Conservation (phyloP, 2,888 invertebrate genomes). For the Hemaris fuciformis region DNA sequence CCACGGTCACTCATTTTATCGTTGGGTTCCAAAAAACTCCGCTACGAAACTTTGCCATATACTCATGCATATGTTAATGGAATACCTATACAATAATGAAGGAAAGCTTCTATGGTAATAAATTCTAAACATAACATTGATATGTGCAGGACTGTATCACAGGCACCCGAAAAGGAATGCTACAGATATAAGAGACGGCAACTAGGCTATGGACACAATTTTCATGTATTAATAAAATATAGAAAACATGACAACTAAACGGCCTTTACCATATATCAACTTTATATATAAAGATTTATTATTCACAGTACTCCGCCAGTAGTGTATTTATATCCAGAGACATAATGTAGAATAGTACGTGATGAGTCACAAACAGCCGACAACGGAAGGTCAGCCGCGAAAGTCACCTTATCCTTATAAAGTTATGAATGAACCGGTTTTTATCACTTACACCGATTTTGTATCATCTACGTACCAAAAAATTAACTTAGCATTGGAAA, state of each 20-base stretch:
- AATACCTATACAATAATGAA: too few relatives aligned
- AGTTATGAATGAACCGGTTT: constrained; percentile 37
- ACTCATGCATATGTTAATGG: too few relatives aligned
- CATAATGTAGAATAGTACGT: background rate
- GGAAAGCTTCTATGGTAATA: too few relatives aligned
- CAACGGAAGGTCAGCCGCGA: constrained; percentile 53
- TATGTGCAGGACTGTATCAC: too few relatives aligned
- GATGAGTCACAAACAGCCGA: constrained; percentile 39
- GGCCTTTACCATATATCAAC: background rate
- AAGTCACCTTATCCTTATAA: constrained; percentile 47
- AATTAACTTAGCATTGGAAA: constrained; percentile 8
- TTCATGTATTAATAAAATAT: background rate
- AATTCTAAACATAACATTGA: too few relatives aligned
- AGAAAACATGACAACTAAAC: background rate
- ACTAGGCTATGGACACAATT: too few relatives aligned
- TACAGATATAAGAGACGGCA: too few relatives aligned
- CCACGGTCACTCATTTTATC: too few relatives aligned
- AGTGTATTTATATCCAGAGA: background rate
- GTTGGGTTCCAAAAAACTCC: too few relatives aligned
- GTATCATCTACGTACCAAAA: constrained; percentile 38
- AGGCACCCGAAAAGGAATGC: too few relatives aligned
- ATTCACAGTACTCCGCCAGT: background rate
- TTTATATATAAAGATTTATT: background rate
- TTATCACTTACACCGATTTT: constrained; percentile 27
- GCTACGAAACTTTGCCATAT: too few relatives aligned